These are phyloP conservation scores for Iguana delicatissima DNA, from an alignment of 2,797 vertebrate genomes.

Conservation along the genomic window DNA sequence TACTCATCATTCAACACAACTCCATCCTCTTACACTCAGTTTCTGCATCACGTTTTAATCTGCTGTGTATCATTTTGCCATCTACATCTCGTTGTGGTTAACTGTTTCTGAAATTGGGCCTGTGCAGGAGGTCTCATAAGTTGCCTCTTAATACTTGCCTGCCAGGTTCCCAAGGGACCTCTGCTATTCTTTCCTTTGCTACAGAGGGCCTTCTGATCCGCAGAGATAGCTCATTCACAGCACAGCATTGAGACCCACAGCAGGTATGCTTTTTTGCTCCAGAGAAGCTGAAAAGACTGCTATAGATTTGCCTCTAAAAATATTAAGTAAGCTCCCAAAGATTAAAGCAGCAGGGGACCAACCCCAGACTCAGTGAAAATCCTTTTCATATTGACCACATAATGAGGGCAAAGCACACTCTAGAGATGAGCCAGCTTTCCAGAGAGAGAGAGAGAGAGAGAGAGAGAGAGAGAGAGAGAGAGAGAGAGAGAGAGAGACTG, in stretches of 20 bases:
- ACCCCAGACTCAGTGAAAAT: conserved; percentile 21
- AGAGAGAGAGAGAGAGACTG: not conserved
- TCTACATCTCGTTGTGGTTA: not conserved
- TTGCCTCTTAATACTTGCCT: not conserved
- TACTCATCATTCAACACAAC: accelerated
- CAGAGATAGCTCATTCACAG: not conserved
- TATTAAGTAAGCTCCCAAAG: conserved; percentile 38
- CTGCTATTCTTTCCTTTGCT: not conserved
- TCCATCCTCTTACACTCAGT: not conserved
- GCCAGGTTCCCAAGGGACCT: conserved; percentile 14
- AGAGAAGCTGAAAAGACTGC: accelerated
- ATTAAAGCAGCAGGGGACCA: conserved; percentile 19
- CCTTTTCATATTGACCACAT: conserved; percentile 33
- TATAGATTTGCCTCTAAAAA: conserved; percentile 37
- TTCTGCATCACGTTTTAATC: not conserved
- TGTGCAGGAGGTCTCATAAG: not conserved
- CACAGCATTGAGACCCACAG: not conserved
- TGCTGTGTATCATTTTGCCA: not conserved
- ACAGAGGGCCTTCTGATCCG: not conserved
- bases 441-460: not conserved
- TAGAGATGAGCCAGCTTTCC: conserved; percentile 22
- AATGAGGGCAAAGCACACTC: conserved; percentile 31
- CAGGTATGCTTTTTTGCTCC: accelerated
- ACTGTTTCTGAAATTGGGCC: not conserved
- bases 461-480: too few relatives aligned